A percentile compares a stretch with the other conserved stretches of the same genome.
Evolutionary conservation across 2,888 invertebrate species (phyloP).

Genomic region (Cynaeus angustus): DNA sequence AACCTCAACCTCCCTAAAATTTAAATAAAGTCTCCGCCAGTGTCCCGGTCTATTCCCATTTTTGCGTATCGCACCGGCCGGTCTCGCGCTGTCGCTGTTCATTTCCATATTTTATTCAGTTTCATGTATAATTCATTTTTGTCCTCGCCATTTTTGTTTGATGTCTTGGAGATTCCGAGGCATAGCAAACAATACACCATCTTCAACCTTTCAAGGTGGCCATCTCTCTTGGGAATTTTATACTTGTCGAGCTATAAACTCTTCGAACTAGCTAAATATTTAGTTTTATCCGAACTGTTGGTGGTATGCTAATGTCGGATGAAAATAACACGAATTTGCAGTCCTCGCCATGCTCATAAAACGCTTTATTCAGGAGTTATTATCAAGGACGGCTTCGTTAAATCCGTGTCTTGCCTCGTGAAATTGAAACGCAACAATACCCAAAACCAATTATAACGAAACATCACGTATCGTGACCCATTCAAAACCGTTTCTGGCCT

Average conservation of each 20-base stretch:
- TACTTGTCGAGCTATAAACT: conserved; percentile 35
- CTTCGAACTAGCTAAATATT: conserved; percentile 50
- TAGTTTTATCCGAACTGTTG: conserved; percentile 48
- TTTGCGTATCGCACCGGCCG: conserved; percentile 55
- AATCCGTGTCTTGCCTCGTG: conserved; percentile 28
- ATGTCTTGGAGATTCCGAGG: conserved; percentile 59
- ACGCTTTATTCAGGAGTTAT: conserved; percentile 15
- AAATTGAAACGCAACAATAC: conserved; percentile 38
- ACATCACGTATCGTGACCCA: conserved; percentile 34
- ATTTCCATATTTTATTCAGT: conserved; percentile 69
- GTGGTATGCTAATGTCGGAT: conserved; percentile 43
- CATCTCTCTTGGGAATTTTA: conserved; percentile 36
- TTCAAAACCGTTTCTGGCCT: conserved; percentile 8
- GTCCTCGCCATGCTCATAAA: conserved; percentile 15
- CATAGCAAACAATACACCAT: too few species aligned
- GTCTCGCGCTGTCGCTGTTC: conserved; percentile 62
- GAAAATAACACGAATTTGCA: conserved; percentile 26
- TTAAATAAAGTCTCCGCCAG: conserved; percentile 21
- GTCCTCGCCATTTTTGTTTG: conserved; percentile 57
- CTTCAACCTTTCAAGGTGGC: too few species aligned
- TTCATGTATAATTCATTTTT: conserved; percentile 70
- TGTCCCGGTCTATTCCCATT: conserved; percentile 54
- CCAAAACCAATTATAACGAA: conserved; percentile 32
- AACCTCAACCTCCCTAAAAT: conserved; percentile 19
- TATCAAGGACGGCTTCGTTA: conserved; percentile 29